phyloP scores from a whole-genome alignment of 2,888 invertebrate species.

The Calephelis perditalis region DNA sequence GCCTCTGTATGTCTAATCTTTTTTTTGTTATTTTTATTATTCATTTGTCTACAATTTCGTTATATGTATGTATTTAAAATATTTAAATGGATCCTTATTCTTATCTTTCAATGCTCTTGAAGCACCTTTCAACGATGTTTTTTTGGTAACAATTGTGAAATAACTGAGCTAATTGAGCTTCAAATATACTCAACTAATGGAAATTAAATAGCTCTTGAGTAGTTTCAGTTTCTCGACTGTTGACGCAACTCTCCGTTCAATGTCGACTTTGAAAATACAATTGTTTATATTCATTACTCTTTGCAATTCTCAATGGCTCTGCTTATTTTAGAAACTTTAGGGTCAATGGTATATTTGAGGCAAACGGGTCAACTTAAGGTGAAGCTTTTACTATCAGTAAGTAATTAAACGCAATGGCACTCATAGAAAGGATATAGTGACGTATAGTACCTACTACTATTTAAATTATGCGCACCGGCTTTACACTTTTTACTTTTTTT shows the following conservation, averaged over 20 bases:
- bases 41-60: neutral
- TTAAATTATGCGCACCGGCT: too few species aligned
- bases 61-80: neutral
- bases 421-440: neutral
- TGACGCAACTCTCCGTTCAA: neutral
- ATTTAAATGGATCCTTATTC: neutral
- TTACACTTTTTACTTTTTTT: too few species aligned
- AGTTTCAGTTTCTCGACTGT: neutral
- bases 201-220: conserved; percentile 3
- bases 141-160: neutral
- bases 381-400: neutral
- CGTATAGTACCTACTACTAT: too few species aligned
- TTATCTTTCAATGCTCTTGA: neutral
- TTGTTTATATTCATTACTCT: conserved; percentile 1
- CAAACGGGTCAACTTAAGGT: neutral
- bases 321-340: neutral
- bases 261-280: neutral
- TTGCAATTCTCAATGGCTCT: neutral
- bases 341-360: too few species aligned
- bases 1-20: neutral
- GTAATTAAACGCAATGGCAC: neutral
- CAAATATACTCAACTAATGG: neutral
- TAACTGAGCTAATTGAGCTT: neutral
- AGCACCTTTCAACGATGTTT: conserved; percentile 1
- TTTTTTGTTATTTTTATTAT: neutral